Base-by-base conservation (phyloP, 2,113 vertebrate species). In the Puffinus mauretanicus region DNA sequence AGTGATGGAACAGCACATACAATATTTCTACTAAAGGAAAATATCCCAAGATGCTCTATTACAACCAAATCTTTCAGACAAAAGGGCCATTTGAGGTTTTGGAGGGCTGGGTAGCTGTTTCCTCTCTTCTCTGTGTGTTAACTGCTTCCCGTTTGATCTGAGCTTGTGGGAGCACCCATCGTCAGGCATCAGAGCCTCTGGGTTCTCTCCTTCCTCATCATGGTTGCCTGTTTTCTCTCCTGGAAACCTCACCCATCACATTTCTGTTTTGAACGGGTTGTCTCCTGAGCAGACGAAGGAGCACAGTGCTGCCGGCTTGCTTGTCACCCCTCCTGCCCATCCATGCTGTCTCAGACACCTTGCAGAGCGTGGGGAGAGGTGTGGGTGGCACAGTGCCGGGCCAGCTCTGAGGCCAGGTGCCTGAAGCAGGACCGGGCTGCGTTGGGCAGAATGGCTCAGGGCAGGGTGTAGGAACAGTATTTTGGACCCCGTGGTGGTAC, bases 131-230 rank as follows among this genome's bases (percentile, higher is more conserved):
- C 46, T 19, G 7, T 71, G 29, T 3, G 3, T 54, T 46, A 27
- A 58, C 34, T 89, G 9, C 27, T 91, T 66, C 18, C 32, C 4
- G 6, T 75, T 78, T 62, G 46, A 54, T 42, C 16, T 21, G 36
- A 65, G 55, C 42, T 76, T 65, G 13, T 10, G 40, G 60, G 16
- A 72, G 36, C 64, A 65, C 60, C 55, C 12, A 6, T 44, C 20
- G 26, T 49, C 30, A 58, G 73, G 34, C 47, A 36, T 20, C 0
- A 0, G 51, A 38, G 10, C 8, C 2, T 21, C n/a, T 5, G 1
- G 5, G 7, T 32, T 58, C 26, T 70, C 19, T 34, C 30, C 40
- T 77, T 89, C 40, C 58, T 65, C 36, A 14, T 44, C 13, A 6
- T 0, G 0, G 22, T 58, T 64, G 52, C 71, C 25, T 2, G 1